These are phyloP conservation scores for Caenorhabditis sp. DNA, from an alignment of 2,888 invertebrate species.

Conservation along the genomic window DNA sequence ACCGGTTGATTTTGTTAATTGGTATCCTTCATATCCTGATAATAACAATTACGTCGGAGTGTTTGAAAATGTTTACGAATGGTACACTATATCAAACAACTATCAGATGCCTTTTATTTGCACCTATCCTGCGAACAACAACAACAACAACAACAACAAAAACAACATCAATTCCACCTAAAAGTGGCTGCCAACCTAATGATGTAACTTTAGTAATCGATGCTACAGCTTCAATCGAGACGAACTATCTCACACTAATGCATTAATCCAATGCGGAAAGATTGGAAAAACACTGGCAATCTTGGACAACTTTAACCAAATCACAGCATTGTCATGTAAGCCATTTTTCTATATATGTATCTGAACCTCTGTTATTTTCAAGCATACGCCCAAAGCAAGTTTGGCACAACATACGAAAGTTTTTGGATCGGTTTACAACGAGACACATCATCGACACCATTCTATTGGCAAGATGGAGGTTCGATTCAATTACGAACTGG, in stretches of 20 bases:
- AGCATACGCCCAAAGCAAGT: slow-evolving; percentile 26
- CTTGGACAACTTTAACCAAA: slow-evolving; percentile 18
- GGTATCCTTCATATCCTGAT: no score
- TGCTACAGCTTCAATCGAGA: slow-evolving; percentile 28
- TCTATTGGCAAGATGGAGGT: slow-evolving; percentile 20
- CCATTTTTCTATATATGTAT: no score
- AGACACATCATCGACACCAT: slow-evolving; percentile 7
- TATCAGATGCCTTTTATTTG: no score
- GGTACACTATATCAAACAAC: no score
- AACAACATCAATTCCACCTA: no score
- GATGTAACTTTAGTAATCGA: no score
- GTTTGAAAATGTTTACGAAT: no score
- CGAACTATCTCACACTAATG: slow-evolving; percentile 8
- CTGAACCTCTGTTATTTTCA: neutral
- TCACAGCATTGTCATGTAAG: slow-evolving; percentile 22
- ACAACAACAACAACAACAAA: no score
- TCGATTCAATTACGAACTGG: slow-evolving; percentile 17
- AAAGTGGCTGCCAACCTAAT: no score
- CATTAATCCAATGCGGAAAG: slow-evolving; percentile 10
- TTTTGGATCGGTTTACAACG: slow-evolving; percentile 27
- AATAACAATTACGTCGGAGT: no score
- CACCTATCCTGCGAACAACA: no score
- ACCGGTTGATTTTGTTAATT: no score
- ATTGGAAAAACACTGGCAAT: slow-evolving; percentile 24
- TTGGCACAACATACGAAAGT: slow-evolving; percentile 19